A percentile compares a stretch with the other conserved stretches of the same genome.
Conservation (phyloP, 2,888 invertebrate genomes). For the Laothoe populi region DNA sequence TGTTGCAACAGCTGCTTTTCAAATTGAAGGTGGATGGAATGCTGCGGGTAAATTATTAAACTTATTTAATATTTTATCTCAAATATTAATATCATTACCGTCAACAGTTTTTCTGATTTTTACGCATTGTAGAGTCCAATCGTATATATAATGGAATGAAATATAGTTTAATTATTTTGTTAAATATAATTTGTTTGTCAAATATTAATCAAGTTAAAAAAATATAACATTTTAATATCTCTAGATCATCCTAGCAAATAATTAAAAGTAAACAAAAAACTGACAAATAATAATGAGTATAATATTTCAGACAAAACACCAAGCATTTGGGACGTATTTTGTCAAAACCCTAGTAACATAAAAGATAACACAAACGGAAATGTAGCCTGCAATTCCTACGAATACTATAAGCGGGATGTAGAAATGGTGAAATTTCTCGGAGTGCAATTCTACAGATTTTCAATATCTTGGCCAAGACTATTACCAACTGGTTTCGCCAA, state of each 20-base stretch:
- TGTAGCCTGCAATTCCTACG: constrained; percentile 85
- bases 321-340: constrained; percentile 86
- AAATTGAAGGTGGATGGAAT: constrained; percentile 66
- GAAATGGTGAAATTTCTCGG: constrained; percentile 72
- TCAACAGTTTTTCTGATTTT: no score
- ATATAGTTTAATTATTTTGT: no score
- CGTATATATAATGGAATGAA: no score
- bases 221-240: no score
- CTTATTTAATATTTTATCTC: no score
- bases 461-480: constrained; percentile 87
- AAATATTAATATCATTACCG: no score
- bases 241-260: no score
- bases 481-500: constrained; percentile 84
- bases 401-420: constrained; percentile 84
- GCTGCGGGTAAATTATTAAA: constrained; percentile 56
- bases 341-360: constrained; percentile 76
- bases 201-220: no score
- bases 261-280: no score
- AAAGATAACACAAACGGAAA: constrained; percentile 83
- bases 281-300: no score
- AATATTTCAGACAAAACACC: constrained; percentile 77
- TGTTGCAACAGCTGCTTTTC: constrained; percentile 61
- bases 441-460: constrained; percentile 83
- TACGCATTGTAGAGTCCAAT: no score
- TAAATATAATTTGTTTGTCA: no score